These are phyloP conservation scores for Sinocyclocheilus grahami DNA, from an alignment of 2,113 vertebrate genomes.

Conservation along the genomic window DNA sequence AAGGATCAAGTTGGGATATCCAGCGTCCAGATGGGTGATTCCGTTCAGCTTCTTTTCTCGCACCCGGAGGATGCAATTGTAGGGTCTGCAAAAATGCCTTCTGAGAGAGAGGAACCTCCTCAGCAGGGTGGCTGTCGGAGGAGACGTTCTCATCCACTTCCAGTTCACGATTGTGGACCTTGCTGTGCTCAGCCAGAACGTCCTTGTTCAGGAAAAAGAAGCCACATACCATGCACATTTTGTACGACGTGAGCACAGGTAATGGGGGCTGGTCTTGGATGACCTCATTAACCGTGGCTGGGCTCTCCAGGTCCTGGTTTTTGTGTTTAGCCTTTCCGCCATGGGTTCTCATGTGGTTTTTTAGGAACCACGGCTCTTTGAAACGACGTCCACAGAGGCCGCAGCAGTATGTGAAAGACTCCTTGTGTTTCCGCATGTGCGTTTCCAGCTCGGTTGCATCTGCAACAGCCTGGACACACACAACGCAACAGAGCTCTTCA, in stretches of 20 bases:
- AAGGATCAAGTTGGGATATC: slow-evolving; percentile 90
- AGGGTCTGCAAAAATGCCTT: slow-evolving; percentile 79
- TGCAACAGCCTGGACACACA: slow-evolving; percentile 83
- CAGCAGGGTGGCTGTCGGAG: slow-evolving; percentile 29
- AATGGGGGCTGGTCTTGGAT: slow-evolving; percentile 75
- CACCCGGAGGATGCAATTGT: slow-evolving; percentile 71
- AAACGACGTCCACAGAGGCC: slow-evolving; percentile 90
- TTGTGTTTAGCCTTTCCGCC: slow-evolving; percentile 81
- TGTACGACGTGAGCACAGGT: slow-evolving; percentile 79
- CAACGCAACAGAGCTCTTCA: slow-evolving; percentile 83
- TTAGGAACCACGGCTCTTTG: slow-evolving; percentile 95
- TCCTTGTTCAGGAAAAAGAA: slow-evolving; percentile 90
- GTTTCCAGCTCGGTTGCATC: slow-evolving; percentile 80
- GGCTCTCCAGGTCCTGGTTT: slow-evolving; percentile 78
- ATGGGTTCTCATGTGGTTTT: slow-evolving; percentile 95
- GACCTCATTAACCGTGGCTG: slow-evolving; percentile 83
- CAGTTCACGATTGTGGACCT: slow-evolving; percentile 84
- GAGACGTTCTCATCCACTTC: slow-evolving; percentile 61
- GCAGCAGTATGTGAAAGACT: slow-evolving; percentile 93
- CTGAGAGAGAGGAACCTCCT: slow-evolving; percentile 51
- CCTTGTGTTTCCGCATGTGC: slow-evolving; percentile 94
- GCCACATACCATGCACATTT: slow-evolving; percentile 96
- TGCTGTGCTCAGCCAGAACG: slow-evolving; percentile 86
- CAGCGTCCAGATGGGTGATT: slow-evolving; percentile 73
- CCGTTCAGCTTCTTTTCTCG: slow-evolving; percentile 37